Percentiles rank a stretch among this genome's conserved stretches.
Conservation (phyloP, 2,113 vertebrate genomes). For the Channa maculata region DNA sequence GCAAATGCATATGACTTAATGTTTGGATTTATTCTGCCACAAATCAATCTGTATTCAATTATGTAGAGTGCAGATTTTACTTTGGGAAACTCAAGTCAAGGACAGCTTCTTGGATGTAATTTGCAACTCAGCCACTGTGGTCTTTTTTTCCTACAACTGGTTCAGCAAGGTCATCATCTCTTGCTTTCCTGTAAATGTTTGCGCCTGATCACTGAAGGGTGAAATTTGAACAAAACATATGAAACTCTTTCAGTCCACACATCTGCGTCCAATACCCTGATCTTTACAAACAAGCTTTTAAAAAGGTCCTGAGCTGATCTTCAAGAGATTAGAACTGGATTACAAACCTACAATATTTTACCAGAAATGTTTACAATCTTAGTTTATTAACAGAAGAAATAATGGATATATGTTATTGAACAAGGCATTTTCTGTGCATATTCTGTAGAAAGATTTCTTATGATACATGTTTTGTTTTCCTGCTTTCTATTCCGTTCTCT, state of each 20-base stretch:
- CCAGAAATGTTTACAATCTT: constrained; percentile 38
- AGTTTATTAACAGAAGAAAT: constrained; percentile 73
- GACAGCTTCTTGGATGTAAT: constrained; percentile 7
- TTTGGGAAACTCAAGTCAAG: neutral
- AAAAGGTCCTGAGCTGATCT: neutral
- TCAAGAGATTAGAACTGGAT: constrained; percentile 25
- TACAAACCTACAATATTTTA: constrained; percentile 45
- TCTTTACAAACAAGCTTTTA: neutral
- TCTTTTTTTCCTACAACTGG: neutral
- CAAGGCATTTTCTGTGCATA: constrained; percentile 23
- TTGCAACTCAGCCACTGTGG: constrained; percentile 2
- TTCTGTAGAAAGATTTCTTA: constrained; percentile 26
- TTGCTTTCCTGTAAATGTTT: neutral
- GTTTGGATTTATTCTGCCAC: neutral
- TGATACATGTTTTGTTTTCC: constrained; percentile 28
- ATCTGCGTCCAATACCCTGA: constrained; percentile 1
- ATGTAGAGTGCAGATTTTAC: constrained; percentile 9
- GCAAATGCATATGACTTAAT: neutral
- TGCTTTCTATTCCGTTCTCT: neutral
- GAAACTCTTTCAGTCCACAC: neutral
- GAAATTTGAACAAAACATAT: constrained; percentile 1
- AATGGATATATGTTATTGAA: constrained; percentile 33
- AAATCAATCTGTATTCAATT: constrained; percentile 1
- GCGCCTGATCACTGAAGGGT: neutral
- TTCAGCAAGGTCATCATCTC: neutral